phyloP scores from a whole-genome alignment of 2,888 invertebrate species.

The Ptilodon capucinus region DNA sequence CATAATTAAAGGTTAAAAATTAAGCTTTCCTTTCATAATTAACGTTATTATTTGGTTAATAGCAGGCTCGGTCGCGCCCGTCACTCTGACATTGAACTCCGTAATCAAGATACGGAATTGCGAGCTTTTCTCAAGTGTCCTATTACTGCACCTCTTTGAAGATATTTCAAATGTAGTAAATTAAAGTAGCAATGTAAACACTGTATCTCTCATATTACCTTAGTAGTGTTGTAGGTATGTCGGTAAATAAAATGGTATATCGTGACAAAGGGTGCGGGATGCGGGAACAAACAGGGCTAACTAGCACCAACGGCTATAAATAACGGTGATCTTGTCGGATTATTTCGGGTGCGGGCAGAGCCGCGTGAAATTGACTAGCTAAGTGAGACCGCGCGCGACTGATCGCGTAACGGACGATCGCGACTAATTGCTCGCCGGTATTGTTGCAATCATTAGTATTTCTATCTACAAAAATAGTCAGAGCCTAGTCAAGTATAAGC shows the following conservation, averaged over 20 bases:
- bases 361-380: conserved; percentile 45
- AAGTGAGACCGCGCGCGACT: conserved; percentile 1
- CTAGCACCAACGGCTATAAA: conserved; percentile 37
- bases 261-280: not conserved
- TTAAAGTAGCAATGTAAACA: not conserved
- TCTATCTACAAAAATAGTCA: not conserved
- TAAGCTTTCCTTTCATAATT: conserved; percentile 11
- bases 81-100: not conserved
- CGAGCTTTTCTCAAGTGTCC: not conserved
- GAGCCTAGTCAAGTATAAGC: too few relatives aligned
- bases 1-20: conserved; percentile 2
- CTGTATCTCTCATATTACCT: not conserved
- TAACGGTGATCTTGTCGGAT: conserved; percentile 43
- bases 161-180: not conserved
- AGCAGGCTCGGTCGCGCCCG: conserved; percentile 3
- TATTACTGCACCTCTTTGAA: not conserved
- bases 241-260: not conserved
- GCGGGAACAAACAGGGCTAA: not conserved
- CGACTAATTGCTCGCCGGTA: conserved; percentile 3
- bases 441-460: not conserved
- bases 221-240: not conserved
- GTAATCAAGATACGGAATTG: not conserved
- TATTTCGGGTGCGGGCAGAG: conserved; percentile 34
- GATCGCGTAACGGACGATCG: not conserved
- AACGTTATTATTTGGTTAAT: conserved; percentile 9